Conservation (phyloP, 2,113 vertebrate genomes). For the Hassar affinis region DNA sequence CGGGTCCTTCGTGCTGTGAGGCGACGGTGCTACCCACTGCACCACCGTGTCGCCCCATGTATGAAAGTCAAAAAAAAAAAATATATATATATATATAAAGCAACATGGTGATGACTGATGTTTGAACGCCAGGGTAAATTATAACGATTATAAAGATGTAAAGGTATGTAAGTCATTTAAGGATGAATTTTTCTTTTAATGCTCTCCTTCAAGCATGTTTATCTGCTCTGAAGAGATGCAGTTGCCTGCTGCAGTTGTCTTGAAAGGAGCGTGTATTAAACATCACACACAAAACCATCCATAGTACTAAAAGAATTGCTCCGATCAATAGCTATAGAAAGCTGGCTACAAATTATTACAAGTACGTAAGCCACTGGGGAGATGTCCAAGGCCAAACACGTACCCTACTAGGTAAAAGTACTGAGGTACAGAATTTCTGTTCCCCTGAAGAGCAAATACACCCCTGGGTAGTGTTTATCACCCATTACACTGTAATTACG, state of each 20-base stretch:
- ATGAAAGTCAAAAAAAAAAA: neutral
- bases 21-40: too few species aligned
- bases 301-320: neutral
- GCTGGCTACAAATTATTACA: neutral
- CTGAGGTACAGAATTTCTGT: neutral
- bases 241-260: neutral
- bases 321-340: neutral
- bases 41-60: too few species aligned
- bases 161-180: neutral
- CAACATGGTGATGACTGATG: neutral
- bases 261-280: neutral
- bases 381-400: neutral
- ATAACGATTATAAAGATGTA: neutral
- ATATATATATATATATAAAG: too few species aligned
- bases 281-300: neutral
- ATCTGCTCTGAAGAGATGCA: neutral
- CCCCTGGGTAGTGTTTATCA: neutral
- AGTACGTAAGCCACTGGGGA: neutral
- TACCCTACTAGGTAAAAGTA: neutral
- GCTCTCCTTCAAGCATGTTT: neutral
- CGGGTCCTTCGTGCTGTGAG: too few species aligned
- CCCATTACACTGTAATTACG: neutral
- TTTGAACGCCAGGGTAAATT: neutral
- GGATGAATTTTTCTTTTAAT: neutral
- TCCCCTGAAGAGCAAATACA: neutral